Evolutionary conservation across 1,140 invertebrate species (phyloP), one percentile per base, ranked within the genome.

Genomic region (Brachionus rubens): DNA sequence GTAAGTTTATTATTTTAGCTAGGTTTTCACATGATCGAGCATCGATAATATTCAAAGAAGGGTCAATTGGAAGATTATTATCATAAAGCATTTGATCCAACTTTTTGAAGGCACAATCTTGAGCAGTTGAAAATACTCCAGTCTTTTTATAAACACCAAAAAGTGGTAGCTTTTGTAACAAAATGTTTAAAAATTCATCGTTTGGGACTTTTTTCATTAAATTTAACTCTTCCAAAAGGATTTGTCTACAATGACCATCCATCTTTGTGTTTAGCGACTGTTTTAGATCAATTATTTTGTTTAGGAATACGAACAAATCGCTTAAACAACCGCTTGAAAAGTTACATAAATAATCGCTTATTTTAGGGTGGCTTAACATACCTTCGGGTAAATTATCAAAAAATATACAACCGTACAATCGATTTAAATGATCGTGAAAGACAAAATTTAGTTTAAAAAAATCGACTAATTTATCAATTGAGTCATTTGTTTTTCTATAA

Each of bases 51-150:
- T 41, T 46, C 24, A 65, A 65, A 46, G 21, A n/a, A 5, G 59
- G 59, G 43, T 65, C 59, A 21, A 65, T 43, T 46, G 59, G 59
- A 24, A 65, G 43, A 41, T 65, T 43, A 26, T 65, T 7, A 28
- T 43, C 21, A 3, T 43, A 19, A 19, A 65, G 9, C 3, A 24
- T 19, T n/a, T 19, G 9, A 5, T 65, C 41, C 10, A 65, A 7
- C 12, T 24, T 41, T 2, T 16, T 24, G 21, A 24, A 65, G 10
- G 12, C 19, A 12, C 6, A 36, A 65, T 65, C 40, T 41, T 46
- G 5, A 12, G 21, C 41, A 2, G 36, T 43, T 41, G 36, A 62
- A 43, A 43, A 43, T 12, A 43, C 19, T 19, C 16, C 24, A 24
- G 26, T 24, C 16, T 65, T 65, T n/a, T 41, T 65, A 14, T 24